Conservation (phyloP, 2,797 vertebrate species). For the Molothrus aeneus region DNA sequence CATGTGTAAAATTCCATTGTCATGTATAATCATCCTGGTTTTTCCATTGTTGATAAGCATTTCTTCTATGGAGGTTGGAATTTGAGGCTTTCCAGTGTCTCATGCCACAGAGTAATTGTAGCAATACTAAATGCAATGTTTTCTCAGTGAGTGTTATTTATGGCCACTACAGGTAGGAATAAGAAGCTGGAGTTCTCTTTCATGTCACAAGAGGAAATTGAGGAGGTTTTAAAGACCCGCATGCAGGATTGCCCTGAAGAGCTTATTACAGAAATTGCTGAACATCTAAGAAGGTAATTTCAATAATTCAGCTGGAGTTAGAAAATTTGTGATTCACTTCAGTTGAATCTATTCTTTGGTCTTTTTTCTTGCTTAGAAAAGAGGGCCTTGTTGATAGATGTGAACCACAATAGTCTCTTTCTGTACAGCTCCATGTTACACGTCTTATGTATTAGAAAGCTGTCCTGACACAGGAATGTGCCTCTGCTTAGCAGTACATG, state of each 20-base stretch:
- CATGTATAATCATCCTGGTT: neutral
- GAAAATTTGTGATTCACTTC: neutral
- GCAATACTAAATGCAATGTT: neutral
- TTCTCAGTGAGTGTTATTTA: neutral
- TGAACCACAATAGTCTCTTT: neutral
- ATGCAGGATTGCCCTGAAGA: constrained; percentile 89
- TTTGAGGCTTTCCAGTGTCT: neutral
- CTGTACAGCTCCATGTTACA: neutral
- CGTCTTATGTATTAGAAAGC: neutral
- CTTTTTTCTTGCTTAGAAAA: neutral
- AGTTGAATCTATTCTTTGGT: neutral
- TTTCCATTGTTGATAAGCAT: neutral
- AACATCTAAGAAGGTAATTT: constrained; percentile 86
- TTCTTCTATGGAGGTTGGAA: neutral
- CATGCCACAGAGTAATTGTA: neutral
- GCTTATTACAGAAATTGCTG: constrained; percentile 87
- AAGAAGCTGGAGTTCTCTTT: constrained; percentile 84
- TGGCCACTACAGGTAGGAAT: constrained; percentile 78
- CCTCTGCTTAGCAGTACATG: neutral
- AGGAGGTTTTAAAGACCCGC: constrained; percentile 81
- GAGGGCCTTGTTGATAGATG: neutral
- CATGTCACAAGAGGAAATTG: constrained; percentile 87
- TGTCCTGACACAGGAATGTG: neutral
- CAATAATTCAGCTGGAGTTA: neutral
- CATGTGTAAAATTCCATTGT: neutral